A percentile compares a stretch with the other conserved stretches of the same genome.
These are phyloP conservation scores for Hypotaenidia philippensis DNA, from an alignment of 2,797 vertebrate species.

Conservation along the genomic window DNA sequence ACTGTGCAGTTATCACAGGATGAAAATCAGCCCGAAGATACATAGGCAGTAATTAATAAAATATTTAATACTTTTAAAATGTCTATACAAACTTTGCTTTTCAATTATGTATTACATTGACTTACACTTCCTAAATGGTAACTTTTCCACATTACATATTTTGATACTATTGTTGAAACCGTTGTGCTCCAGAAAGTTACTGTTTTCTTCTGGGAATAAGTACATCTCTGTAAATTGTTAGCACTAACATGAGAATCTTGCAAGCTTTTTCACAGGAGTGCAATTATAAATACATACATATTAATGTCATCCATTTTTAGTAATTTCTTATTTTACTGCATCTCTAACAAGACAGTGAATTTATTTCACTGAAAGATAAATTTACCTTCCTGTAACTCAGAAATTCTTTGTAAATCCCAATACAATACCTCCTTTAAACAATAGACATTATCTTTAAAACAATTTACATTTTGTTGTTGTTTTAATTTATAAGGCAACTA, in stretches of 20 bases:
- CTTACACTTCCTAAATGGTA: neutral
- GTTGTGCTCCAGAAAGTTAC: neutral
- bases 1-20: neutral
- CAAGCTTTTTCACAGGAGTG: constrained; percentile 25
- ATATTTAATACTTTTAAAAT: neutral
- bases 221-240: neutral
- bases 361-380: constrained; percentile 12
- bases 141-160: neutral
- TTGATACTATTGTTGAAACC: neutral
- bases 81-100: neutral
- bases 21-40: neutral
- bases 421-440: neutral
- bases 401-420: neutral
- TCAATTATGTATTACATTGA: constrained; percentile 4
- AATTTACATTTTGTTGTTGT: neutral
- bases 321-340: constrained; percentile 30
- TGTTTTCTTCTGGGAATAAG: constrained; percentile 31
- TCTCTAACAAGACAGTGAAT: neutral
- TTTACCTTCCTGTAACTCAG: constrained; percentile 15
- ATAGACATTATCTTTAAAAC: neutral
- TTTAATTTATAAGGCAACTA: constrained; percentile 5
- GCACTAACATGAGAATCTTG: neutral
- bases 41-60: neutral
- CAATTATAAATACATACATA: constrained; percentile 60
- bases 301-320: constrained; percentile 49